A percentile compares a stretch with the other conserved stretches of the same genome.
phyloP scores from a whole-genome alignment of 2,113 vertebrate species.

The Alligator sinensis region DNA sequence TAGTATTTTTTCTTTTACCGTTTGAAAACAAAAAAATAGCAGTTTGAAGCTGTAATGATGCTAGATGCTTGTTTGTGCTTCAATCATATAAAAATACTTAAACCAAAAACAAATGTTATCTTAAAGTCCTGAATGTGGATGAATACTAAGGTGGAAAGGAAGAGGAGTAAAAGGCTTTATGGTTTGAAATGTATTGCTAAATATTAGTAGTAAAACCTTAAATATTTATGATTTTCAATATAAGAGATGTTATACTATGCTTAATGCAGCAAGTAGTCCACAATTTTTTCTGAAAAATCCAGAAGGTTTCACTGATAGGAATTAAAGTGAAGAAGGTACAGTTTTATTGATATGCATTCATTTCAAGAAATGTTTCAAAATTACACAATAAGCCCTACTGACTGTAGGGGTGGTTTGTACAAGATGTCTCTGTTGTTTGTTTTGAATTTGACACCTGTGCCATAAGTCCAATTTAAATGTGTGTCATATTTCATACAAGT shows the following conservation, averaged over 20 bases:
- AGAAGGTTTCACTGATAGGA: background rate
- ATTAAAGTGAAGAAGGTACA: background rate
- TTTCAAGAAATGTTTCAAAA: constrained; percentile 18
- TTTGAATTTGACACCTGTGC: background rate
- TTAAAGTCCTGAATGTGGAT: constrained; percentile 10
- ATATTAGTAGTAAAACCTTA: constrained; percentile 12
- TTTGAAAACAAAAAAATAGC: constrained; percentile 58
- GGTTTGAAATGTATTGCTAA: background rate
- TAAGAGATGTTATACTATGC: background rate
- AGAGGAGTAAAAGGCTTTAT: background rate
- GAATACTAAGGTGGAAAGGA: constrained; percentile 29
- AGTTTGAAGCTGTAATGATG: constrained; percentile 19
- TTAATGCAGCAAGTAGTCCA: constrained; percentile 10
- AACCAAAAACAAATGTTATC: background rate
- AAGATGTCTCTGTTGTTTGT: background rate
- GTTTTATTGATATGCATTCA: background rate
- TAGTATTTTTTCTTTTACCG: constrained; percentile 36
- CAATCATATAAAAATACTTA: constrained; percentile 53
- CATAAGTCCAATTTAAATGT: background rate
- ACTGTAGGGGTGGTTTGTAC: background rate
- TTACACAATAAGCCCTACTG: background rate
- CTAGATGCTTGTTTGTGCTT: constrained; percentile 41
- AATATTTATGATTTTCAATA: background rate
- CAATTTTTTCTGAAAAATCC: background rate
- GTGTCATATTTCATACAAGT: background rate